Conservation (phyloP, 2,888 invertebrate genomes). For the Drosophila eohydei region DNA sequence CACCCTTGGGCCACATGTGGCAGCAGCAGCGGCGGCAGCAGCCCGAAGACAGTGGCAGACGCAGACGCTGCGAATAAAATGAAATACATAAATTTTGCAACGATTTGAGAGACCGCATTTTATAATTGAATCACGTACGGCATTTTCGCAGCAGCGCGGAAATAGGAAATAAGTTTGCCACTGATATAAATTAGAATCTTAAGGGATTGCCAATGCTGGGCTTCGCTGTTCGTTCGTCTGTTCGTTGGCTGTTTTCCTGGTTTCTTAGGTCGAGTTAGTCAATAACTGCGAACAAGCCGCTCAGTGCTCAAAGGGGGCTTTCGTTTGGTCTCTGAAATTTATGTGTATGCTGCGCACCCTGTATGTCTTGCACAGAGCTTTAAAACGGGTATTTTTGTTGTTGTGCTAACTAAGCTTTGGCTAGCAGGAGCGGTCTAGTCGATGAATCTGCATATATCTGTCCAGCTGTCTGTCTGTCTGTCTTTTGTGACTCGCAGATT, state of each 20-base stretch:
- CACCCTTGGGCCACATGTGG: slow-evolving; percentile 68
- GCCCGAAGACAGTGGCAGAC: slow-evolving; percentile 44
- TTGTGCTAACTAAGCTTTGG: background rate
- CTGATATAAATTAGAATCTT: slow-evolving; percentile 81
- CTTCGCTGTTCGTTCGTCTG: slow-evolving; percentile 3
- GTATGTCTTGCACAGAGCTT: background rate
- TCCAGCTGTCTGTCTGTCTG: background rate
- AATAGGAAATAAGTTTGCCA: slow-evolving; percentile 77
- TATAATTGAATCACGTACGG: slow-evolving; percentile 85
- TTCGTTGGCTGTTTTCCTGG: slow-evolving; percentile 7
- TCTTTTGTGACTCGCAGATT: background rate
- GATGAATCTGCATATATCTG: background rate
- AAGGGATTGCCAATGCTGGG: slow-evolving; percentile 67
- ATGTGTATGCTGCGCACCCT: slow-evolving; percentile 46
- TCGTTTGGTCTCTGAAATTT: slow-evolving; percentile 44
- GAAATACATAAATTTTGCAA: slow-evolving; percentile 84
- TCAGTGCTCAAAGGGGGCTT: slow-evolving; percentile 40
- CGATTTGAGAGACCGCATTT: slow-evolving; percentile 84
- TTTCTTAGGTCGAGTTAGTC: slow-evolving; percentile 58
- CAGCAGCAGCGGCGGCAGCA: slow-evolving; percentile 27
- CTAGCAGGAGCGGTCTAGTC: background rate
- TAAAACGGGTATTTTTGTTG: background rate
- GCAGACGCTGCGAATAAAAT: slow-evolving; percentile 74
- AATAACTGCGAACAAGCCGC: slow-evolving; percentile 51
- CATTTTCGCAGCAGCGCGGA: slow-evolving; percentile 76